Evolutionary conservation across 2,797 vertebrate species (phyloP), one percentile per base, ranked within the genome.

Genomic region (Premnoplex brunnescens): DNA sequence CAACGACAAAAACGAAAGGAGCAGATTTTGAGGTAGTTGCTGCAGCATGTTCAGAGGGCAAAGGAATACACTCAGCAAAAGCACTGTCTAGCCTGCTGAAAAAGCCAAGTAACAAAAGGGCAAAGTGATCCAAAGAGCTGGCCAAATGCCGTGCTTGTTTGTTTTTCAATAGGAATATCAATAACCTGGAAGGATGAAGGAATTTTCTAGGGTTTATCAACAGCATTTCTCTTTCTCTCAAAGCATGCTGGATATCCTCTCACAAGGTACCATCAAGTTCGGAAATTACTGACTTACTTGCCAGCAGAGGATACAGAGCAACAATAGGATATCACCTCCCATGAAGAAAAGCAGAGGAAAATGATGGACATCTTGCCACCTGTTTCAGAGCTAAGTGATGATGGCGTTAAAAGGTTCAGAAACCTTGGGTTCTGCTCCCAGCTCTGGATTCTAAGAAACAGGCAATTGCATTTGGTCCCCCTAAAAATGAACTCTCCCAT

Each of bases 371-470:
- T 15, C 41, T 36, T 30, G 30, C 13, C n/a, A 34, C 62, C 20
- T 30, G 1, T 39, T 85, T 58, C 76, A 81, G 46, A 84, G 17
- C 30, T 59, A 12, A 0, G 0, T 0, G 3, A 49, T 10, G 10
- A 52, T 9, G 16, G 17, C 18, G 49, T 63, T 27, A 49, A 24
- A 63, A 78, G 13, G 30, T 26, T 28, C 30, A 41, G 36, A 26
- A 80, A 34, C 12, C 4, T 6, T 24, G 10, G 32, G 30, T 44
- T 87, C 51, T 60, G 43, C 23, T 83, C 34, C 10, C 44, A 63
- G 39, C 26, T 66, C 7, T 3, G 8, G 27, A 75, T 52, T 56
- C 14, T 7, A 46, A n/a, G 21, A 72, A 76, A 56, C 0, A 68
- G 10, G 41, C 24, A 79, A 22, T 5, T 69, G 28, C 14, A 49